These are phyloP conservation scores for Silurus lanzhouensis DNA, from an alignment of 2,797 vertebrate species.

Conservation along the genomic window DNA sequence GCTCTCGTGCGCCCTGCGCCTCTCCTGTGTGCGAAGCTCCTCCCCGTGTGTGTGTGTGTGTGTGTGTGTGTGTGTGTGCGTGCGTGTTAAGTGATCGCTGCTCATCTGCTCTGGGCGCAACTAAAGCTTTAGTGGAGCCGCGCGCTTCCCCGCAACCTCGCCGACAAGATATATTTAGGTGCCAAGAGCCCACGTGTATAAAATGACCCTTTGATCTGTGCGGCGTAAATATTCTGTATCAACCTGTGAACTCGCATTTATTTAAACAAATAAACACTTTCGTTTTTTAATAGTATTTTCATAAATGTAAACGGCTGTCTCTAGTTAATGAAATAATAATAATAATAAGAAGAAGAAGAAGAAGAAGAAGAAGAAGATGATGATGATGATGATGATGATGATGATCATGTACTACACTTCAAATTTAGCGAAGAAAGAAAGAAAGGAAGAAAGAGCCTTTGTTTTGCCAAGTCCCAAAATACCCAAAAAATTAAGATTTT, in stretches of 20 bases:
- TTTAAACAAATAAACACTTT: background rate
- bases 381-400: no score
- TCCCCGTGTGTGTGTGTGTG: conserved; percentile 65
- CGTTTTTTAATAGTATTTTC: background rate
- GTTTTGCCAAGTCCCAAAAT: no score
- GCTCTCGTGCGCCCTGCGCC: conserved; percentile 12
- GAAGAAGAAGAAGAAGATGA: no score
- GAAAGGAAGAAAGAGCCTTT: no score
- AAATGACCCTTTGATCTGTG: conserved; percentile 58
- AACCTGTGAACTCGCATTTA: no score
- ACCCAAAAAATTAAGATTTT: no score
- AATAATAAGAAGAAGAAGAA: background rate
- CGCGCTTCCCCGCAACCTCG: conserved; percentile 68
- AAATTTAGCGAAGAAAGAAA: no score
- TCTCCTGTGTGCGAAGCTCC: conserved; percentile 61
- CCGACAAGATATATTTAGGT: conserved; percentile 74
- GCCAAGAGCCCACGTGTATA: conserved; percentile 45
- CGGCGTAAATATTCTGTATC: conserved; percentile 1
- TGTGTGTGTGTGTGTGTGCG: background rate
- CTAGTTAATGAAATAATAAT: background rate
- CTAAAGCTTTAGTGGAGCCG: conserved; percentile 65
- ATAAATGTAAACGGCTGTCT: no score
- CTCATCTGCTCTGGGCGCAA: conserved; percentile 70
- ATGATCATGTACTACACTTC: no score
- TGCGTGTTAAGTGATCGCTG: background rate